phyloP scores from a whole-genome alignment of 2,888 invertebrate species.

The Xestia ashworthii region DNA sequence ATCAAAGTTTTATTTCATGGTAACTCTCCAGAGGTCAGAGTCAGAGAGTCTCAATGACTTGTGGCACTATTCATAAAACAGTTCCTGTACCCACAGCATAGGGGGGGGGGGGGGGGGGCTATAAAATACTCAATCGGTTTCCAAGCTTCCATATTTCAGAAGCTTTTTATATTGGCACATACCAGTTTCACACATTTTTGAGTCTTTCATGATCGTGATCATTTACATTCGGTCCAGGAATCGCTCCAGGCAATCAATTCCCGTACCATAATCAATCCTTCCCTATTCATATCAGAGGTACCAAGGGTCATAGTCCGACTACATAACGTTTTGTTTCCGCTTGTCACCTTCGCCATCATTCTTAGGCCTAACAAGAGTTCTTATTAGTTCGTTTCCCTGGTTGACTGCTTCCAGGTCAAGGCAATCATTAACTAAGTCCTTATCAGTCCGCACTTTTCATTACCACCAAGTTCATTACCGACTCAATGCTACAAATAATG shows the following conservation, averaged over 20 bases:
- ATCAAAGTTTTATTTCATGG: neutral
- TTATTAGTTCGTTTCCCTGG: conserved; percentile 9
- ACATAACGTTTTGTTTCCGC: neutral
- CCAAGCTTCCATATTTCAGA: neutral
- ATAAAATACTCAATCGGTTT: neutral
- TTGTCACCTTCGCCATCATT: neutral
- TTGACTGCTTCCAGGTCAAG: conserved; percentile 36
- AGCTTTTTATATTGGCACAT: too few relatives aligned
- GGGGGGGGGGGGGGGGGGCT: too few relatives aligned
- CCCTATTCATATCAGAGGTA: neutral
- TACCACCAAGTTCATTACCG: conserved; percentile 55
- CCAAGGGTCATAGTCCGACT: neutral
- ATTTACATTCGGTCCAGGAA: neutral
- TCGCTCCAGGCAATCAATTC: neutral
- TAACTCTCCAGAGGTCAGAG: neutral
- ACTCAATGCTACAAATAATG: conserved; percentile 22
- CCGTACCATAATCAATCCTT: neutral
- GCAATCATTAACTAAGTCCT: conserved; percentile 27
- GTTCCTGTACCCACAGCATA: neutral
- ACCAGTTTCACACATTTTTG: neutral
- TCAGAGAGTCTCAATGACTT: neutral
- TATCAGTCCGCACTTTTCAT: conserved; percentile 35
- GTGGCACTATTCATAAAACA: neutral
- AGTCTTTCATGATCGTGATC: neutral
- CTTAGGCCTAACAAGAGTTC: neutral